Conservation (phyloP, 1,140 invertebrate species). For the Halyomorpha halys region DNA sequence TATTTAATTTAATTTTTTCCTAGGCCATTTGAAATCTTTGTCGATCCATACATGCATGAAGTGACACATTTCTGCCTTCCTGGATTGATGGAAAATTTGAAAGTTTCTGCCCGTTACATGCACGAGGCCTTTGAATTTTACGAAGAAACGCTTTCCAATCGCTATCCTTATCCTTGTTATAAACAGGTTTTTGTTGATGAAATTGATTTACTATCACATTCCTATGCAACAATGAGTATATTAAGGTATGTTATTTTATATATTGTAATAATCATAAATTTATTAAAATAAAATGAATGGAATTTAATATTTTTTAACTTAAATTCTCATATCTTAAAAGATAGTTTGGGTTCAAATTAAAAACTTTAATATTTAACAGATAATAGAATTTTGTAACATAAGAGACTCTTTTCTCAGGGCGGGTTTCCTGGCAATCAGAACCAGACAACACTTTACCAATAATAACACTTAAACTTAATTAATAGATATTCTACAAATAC, state of each 20-base stretch:
- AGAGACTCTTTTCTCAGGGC: no score
- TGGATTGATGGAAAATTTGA: slow-evolving; percentile 74
- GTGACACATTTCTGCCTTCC: slow-evolving; percentile 95
- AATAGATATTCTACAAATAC: no score
- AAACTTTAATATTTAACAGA: no score
- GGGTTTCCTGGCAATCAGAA: no score
- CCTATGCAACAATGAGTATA: slow-evolving; percentile 90
- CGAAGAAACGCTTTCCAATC: slow-evolving; percentile 92
- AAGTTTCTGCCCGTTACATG: slow-evolving; percentile 80
- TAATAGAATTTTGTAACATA: no score
- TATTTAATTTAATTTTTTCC: slow-evolving; percentile 27
- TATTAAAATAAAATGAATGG: no score
- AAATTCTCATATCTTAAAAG: no score
- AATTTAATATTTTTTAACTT: no score
- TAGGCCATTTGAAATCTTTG: slow-evolving; percentile 92
- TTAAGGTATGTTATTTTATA: slow-evolving; percentile 45
- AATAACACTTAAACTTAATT: no score
- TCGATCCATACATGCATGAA: slow-evolving; percentile 96
- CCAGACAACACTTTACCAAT: no score
- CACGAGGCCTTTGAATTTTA: slow-evolving; percentile 97
- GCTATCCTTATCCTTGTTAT: slow-evolving; percentile 48
- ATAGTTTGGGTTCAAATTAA: no score
- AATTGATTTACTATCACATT: slow-evolving; percentile 70
- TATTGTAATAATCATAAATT: neutral
- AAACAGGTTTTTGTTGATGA: slow-evolving; percentile 99